These are phyloP conservation scores for Drosophila planitibia DNA, from an alignment of 2,888 invertebrate species.

Conservation along the genomic window DNA sequence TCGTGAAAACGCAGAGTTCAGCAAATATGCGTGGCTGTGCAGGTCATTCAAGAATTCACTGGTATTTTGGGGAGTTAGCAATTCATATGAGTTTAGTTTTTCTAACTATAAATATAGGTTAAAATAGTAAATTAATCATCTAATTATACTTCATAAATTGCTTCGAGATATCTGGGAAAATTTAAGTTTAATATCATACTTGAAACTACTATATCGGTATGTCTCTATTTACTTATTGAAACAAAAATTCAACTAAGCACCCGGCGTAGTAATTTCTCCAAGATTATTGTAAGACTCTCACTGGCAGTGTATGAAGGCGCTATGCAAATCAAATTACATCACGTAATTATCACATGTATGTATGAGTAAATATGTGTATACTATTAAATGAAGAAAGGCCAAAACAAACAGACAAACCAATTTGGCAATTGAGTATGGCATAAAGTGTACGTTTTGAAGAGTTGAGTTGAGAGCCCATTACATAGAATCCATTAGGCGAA, in stretches of 20 bases:
- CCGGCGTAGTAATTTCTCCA: constrained; percentile 8
- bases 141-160: not conserved
- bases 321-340: constrained; percentile 50
- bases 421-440: constrained; percentile 63
- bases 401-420: constrained; percentile 48
- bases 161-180: not conserved
- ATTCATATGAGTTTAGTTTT: not conserved
- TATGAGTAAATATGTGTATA: constrained; percentile 40
- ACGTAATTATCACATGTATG: constrained; percentile 51
- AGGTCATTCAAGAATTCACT: not conserved
- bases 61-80: not conserved
- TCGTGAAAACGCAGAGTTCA: not conserved
- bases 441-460: constrained; percentile 31
- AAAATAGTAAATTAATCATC: not conserved
- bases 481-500: constrained; percentile 76
- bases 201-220: not conserved
- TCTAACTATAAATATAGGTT: not conserved
- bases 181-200: not conserved
- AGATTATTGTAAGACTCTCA: not conserved
- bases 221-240: not conserved
- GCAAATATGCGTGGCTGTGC: not conserved
- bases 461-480: constrained; percentile 41
- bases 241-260: not conserved
- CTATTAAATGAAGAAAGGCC: constrained; percentile 16
- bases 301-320: constrained; percentile 20